phyloP scores from a whole-genome alignment of 2,888 invertebrate genomes.

The Rotaria socialis region DNA sequence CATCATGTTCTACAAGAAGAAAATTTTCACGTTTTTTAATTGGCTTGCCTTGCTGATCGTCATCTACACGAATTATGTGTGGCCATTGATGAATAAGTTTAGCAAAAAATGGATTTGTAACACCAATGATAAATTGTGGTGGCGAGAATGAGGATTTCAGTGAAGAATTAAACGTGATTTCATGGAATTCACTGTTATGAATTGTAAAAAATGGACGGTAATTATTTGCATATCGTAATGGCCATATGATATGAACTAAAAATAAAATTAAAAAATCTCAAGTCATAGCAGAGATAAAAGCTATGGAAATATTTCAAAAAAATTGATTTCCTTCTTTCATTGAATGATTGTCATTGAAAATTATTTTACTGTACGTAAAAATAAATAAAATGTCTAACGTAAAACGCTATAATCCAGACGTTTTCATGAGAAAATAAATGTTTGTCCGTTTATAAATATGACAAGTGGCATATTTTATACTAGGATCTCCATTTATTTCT shows the following conservation, averaged over 20 bases:
- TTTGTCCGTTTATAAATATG: no score
- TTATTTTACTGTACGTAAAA: no score
- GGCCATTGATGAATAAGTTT: constrained; percentile 99
- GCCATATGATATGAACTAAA: constrained; percentile 69
- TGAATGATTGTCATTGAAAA: no score
- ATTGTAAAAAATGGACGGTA: constrained; percentile 98
- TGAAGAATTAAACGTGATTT: constrained; percentile 56
- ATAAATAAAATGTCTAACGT: no score
- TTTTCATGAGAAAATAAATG: no score
- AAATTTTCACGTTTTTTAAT: not conserved
- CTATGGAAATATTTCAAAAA: no score
- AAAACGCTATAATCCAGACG: no score
- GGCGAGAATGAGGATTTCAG: not conserved
- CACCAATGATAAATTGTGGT: constrained; percentile 79
- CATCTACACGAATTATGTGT: constrained; percentile 73
- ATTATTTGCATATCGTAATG: constrained; percentile 84
- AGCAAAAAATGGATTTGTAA: constrained; percentile 98
- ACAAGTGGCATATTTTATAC: no score
- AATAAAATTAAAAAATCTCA: not conserved
- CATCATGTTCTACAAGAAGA: not conserved
- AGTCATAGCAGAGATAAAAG: no score
- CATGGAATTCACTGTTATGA: constrained; percentile 97
- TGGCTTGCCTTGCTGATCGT: not conserved
- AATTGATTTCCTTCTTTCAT: no score
- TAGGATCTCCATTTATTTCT: no score